phyloP scores from a whole-genome alignment of 2,888 invertebrate species.

The Drosophila barbarae region DNA sequence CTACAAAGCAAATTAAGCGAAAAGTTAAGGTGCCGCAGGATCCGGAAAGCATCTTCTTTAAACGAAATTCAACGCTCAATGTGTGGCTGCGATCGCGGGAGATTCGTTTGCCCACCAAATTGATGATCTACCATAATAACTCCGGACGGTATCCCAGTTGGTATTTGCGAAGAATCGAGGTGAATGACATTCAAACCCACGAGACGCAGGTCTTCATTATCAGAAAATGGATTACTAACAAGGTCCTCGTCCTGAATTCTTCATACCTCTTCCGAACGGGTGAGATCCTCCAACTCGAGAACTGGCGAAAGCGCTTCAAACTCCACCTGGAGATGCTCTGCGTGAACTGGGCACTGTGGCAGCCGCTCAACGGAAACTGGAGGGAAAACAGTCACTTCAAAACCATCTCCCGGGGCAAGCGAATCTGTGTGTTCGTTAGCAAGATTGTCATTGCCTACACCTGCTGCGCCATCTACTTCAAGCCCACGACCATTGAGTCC shows the following conservation, averaged over 20 bases:
- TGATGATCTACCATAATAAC: constrained; percentile 52
- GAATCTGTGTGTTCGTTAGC: constrained; percentile 46
- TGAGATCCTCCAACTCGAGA: not conserved
- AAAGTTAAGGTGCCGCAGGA: constrained; percentile 47
- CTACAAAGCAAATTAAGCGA: constrained; percentile 5
- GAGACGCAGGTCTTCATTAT: constrained; percentile 48
- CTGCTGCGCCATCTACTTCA: constrained; percentile 16
- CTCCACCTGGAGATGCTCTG: constrained; percentile 23
- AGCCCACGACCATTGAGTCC: constrained; percentile 16
- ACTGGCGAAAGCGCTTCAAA: constrained; percentile 28
- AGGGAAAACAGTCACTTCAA: constrained; percentile 19
- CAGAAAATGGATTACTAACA: constrained; percentile 45
- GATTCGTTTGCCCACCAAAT: constrained; percentile 53
- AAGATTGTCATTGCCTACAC: constrained; percentile 38
- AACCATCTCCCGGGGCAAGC: constrained; percentile 51
- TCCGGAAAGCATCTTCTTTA: constrained; percentile 43
- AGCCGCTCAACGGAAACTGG: constrained; percentile 56
- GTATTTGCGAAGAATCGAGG: constrained; percentile 46
- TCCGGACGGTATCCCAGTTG: constrained; percentile 57
- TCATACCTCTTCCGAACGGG: constrained; percentile 34
- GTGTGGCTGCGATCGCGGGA: constrained; percentile 51
- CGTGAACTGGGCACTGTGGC: constrained; percentile 58
- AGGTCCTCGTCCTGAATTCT: constrained; percentile 38
- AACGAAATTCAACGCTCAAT: constrained; percentile 44
- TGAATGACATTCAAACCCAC: constrained; percentile 49